These are phyloP conservation scores for Gorsachius magnificus DNA, from an alignment of 2,797 vertebrate species.

Conservation along the genomic window DNA sequence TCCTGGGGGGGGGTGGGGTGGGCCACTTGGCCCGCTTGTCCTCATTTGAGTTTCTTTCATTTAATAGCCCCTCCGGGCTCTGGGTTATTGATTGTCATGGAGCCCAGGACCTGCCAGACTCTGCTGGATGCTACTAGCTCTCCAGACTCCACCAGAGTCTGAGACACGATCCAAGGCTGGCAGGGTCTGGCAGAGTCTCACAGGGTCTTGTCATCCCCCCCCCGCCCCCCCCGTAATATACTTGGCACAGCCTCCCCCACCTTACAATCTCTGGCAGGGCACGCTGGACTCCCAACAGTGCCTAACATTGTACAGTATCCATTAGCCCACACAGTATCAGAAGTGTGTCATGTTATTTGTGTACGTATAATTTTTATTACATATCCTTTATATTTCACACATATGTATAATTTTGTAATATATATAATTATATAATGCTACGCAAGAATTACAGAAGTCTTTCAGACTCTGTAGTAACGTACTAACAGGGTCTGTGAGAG, in stretches of 20 bases:
- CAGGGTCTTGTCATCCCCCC: neutral
- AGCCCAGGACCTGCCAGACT: too few relatives aligned
- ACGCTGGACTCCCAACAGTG: too few relatives aligned
- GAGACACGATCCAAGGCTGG: accelerated
- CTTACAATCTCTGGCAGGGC: accelerated
- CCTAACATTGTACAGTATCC: neutral
- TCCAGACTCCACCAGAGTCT: neutral
- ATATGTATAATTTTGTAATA: neutral
- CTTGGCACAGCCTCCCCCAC: accelerated
- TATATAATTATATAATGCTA: accelerated
- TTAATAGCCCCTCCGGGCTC: neutral
- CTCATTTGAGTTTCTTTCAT: too few relatives aligned
- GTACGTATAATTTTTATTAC: accelerated
- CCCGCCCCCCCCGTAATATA: too few relatives aligned
- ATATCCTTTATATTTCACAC: accelerated
- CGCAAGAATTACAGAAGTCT: accelerated
- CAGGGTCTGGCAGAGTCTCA: neutral
- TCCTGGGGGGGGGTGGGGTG: neutral
- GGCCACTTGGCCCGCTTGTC: neutral
- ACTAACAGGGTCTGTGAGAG: neutral
- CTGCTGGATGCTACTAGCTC: neutral
- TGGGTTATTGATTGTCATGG: accelerated
- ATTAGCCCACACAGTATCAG: too few relatives aligned
- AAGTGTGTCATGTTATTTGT: too few relatives aligned
- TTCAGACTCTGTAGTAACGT: too few relatives aligned